Percentiles rank a stretch among this genome's conserved stretches.
Conservation (phyloP, 2,113 vertebrate species). For the Labeo catla region DNA sequence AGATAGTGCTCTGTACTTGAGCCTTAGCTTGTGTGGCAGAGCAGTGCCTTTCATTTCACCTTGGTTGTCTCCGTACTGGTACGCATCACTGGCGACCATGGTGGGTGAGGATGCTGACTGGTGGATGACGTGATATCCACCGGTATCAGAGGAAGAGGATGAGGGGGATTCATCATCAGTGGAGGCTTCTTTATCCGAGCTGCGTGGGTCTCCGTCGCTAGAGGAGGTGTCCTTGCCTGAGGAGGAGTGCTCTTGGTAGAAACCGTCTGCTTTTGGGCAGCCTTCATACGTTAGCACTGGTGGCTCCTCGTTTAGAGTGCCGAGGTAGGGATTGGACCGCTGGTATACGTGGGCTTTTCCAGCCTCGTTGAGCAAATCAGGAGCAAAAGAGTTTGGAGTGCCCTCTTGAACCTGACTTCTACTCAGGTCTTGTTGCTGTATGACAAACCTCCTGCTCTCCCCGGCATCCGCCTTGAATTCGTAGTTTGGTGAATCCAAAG, state of each 20-base stretch:
- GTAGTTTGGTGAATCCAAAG: constrained; percentile 68
- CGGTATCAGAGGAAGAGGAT: constrained; percentile 71
- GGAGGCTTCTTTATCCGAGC: constrained; percentile 80
- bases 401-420: constrained; percentile 61
- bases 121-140: constrained; percentile 57
- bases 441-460: constrained; percentile 56
- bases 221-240: constrained; percentile 76
- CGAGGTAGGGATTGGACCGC: constrained; percentile 72
- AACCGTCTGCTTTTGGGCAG: constrained; percentile 63
- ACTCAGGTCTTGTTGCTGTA: constrained; percentile 51
- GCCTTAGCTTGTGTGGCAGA: constrained; percentile 84
- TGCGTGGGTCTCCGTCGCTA: constrained; percentile 74
- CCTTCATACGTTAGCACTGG: constrained; percentile 76
- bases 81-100: not conserved
- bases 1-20: constrained; percentile 78
- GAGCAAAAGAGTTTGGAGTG: constrained; percentile 69
- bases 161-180: constrained; percentile 76
- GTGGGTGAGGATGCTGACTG: constrained; percentile 17
- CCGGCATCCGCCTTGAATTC: constrained; percentile 62
- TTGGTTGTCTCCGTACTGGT: constrained; percentile 60
- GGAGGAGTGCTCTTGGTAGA: constrained; percentile 73
- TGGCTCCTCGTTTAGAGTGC: constrained; percentile 74
- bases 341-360: constrained; percentile 65
- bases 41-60: constrained; percentile 74
- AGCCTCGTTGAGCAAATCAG: constrained; percentile 74